Conservation (phyloP, 2,113 vertebrate genomes). For the Cyanocitta stelleri region DNA sequence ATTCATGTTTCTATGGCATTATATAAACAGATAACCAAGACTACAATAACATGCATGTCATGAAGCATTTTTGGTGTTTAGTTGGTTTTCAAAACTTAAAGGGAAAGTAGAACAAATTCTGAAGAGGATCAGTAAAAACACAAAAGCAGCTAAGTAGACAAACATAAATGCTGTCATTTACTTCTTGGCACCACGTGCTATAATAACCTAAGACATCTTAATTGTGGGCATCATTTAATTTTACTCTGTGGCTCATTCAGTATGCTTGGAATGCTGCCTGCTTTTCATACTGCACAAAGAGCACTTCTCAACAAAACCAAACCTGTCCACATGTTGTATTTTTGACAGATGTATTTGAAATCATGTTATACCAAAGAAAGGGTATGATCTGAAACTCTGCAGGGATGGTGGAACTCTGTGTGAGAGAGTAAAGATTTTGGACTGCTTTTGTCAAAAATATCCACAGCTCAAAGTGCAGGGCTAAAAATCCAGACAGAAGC, state of each 20-base stretch:
- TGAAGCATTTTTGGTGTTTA: not conserved
- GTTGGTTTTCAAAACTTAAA: not conserved
- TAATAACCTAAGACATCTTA: conserved; percentile 59
- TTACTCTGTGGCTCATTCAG: conserved; percentile 34
- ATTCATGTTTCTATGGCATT: not conserved
- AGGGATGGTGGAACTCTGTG: not conserved
- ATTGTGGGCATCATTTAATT: conserved; percentile 51
- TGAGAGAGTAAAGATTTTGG: not conserved
- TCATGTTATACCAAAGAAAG: not conserved
- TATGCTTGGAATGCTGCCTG: conserved; percentile 52
- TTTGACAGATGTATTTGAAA: conserved; percentile 38
- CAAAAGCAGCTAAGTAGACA: not conserved
- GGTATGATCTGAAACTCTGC: not conserved
- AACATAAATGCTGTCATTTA: conserved; percentile 2
- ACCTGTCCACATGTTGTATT: not conserved
- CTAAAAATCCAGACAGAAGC: not conserved
- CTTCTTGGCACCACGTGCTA: conserved; percentile 29
- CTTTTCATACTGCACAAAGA: conserved; percentile 23
- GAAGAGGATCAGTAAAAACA: not conserved
- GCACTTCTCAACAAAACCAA: conserved; percentile 20
- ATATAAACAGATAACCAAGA: conserved; percentile 29
- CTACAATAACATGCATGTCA: not conserved
- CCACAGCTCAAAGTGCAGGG: not conserved
- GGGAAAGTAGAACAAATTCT: not conserved
- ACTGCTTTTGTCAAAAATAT: not conserved